Conservation (phyloP, 1,140 invertebrate genomes). For the Hesperophylax magnus region DNA sequence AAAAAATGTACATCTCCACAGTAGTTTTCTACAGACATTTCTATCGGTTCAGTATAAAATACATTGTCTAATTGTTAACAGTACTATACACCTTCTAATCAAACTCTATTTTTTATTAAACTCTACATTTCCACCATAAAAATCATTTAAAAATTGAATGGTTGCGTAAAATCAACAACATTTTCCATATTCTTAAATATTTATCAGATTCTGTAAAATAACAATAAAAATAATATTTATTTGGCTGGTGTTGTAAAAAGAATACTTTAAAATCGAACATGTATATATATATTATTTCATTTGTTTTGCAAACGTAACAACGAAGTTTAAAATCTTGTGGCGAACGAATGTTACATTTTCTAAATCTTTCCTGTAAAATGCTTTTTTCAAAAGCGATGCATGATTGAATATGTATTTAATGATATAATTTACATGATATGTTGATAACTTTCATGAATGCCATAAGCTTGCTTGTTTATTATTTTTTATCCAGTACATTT, state of each 20-base stretch:
- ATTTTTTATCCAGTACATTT: not conserved
- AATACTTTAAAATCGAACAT: no score
- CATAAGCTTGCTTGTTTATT: slow-evolving; percentile 8
- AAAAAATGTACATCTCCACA: no score
- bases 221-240: no score
- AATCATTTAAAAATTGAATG: no score
- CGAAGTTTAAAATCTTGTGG: no score
- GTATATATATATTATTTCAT: no score
- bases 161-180: not conserved
- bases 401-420: slow-evolving; percentile 24
- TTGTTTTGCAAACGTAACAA: no score
- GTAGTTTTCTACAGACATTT: not conserved
- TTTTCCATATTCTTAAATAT: not conserved
- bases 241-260: no score
- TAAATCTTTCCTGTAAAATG: not conserved
- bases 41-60: slow-evolving; percentile 33
- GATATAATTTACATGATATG: slow-evolving; percentile 40
- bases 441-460: slow-evolving; percentile 3
- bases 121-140: not conserved
- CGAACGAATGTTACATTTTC: not conserved
- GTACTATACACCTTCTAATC: slow-evolving; percentile 24
- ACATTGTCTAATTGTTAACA: slow-evolving; percentile 33
- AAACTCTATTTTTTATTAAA: slow-evolving; percentile 17
- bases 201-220: no score
- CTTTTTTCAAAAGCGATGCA: slow-evolving; percentile 18